Base-by-base conservation (phyloP, 1,140 invertebrate species). In the Megalopta genalis region DNA sequence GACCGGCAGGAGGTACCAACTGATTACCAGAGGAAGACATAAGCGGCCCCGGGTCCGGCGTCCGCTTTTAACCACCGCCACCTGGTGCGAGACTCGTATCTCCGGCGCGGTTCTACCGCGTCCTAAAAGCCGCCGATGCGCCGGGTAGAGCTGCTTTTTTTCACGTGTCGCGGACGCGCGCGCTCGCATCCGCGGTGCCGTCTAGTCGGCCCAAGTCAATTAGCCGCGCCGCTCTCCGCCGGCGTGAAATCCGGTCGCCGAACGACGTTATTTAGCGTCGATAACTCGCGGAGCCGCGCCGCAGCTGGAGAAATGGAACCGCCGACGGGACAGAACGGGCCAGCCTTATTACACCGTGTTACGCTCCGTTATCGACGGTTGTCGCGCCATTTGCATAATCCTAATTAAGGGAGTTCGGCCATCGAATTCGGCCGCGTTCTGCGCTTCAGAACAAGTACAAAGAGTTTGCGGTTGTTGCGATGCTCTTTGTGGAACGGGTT, bases 11-110 rank as follows among this genome's bases (percentile, higher is more conserved):
- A 86, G 84, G 84, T 86, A 86, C 84, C 80, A 82, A 84, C 76
- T 80, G 84, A 86, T 86, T 86, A 86, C 84, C 57, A 65, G 80
- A 86, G 84, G 69, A 86, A 83, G 84, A 86, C 84, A 78, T 86
- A 86, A 86, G 76, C 84, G 63, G 49, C n/a, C 46, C 69, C 66
- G 0, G 54, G 9, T 21, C 42, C 42, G 42, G 42, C 64, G 73
- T 85, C 71, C 78, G 70, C 62, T 82, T 81, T 78, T 49, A 70
- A 77, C 77, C 83, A 62, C 59, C 68, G 83, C 73, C 73, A 85
- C 74, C 83, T 78, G 84, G 70, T 78, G 83, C 74, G 79, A 85
- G 74, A 77, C 69, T 70, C 73, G 66, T 77, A 85, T 72, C 80
- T 62, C 37, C 52, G 10, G 2, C 32, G 57, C 57, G 46, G 57